phyloP scores from a whole-genome alignment of 2,113 vertebrate species.

The Columbina picui region DNA sequence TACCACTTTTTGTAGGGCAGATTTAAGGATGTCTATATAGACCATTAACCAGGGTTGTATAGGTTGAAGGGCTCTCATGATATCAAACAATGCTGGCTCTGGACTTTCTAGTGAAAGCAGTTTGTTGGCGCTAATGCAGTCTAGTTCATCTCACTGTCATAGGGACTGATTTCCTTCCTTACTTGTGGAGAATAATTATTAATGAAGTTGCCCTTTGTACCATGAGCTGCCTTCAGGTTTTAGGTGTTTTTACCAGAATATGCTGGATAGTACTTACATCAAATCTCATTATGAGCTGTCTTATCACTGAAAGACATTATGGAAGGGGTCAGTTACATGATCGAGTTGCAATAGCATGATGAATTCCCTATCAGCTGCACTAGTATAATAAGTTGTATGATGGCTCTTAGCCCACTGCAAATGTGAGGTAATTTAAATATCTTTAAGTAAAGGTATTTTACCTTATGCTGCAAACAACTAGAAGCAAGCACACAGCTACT shows the following conservation, averaged over 20 bases:
- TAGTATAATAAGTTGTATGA: neutral
- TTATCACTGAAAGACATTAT: neutral
- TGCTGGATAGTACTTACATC: neutral
- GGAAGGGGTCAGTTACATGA: neutral
- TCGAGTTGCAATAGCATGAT: neutral
- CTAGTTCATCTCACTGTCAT: neutral
- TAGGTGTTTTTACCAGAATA: neutral
- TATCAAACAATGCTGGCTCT: rapidly evolving
- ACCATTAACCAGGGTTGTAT: neutral
- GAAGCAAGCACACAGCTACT: neutral
- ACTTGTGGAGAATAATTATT: neutral
- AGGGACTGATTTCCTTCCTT: neutral
- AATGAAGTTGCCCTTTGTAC: neutral
- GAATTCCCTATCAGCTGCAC: neutral
- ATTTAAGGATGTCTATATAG: rapidly evolving
- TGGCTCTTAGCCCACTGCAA: neutral
- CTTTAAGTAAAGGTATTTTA: neutral
- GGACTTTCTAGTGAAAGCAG: neutral
- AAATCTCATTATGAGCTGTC: neutral
- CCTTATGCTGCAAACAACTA: neutral
- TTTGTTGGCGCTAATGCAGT: neutral
- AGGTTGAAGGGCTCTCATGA: neutral
- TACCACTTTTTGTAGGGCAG: neutral
- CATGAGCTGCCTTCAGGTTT: neutral
- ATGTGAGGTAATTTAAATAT: neutral